These are phyloP conservation scores for Glyptemys insculpta DNA, from an alignment of 2,797 vertebrate genomes.

Conservation along the genomic window DNA sequence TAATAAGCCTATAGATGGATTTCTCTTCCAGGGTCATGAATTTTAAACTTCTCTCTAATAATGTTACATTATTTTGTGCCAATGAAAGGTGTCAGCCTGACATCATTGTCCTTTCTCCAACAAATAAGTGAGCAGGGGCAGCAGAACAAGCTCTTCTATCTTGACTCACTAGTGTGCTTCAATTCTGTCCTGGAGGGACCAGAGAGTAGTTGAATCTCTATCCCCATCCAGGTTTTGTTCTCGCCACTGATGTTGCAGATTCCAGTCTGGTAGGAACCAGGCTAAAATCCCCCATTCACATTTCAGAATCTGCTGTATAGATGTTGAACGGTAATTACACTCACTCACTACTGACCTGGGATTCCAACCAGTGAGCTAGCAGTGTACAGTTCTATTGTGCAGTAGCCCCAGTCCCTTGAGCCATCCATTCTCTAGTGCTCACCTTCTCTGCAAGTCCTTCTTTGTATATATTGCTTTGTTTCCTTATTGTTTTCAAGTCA, in stretches of 20 bases:
- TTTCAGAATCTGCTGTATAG: not conserved
- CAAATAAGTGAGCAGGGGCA: not conserved
- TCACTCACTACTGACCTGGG: not conserved
- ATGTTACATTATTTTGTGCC: not conserved
- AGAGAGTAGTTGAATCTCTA: not conserved
- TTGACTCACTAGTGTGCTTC: not conserved
- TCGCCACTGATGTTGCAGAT: not conserved
- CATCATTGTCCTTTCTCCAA: not conserved
- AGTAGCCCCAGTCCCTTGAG: not conserved
- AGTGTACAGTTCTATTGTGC: not conserved
- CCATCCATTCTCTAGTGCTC: not conserved
- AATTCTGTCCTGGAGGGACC: not conserved
- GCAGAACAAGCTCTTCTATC: not conserved
- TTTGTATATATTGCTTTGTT: not conserved
- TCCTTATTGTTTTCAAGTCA: not conserved
- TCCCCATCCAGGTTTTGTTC: not conserved
- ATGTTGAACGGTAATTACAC: not conserved
- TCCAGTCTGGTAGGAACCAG: not conserved
- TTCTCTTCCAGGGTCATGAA: constrained; percentile 7
- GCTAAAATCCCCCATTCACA: rapidly evolving
- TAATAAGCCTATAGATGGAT: constrained; percentile 10
- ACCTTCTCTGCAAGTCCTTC: not conserved
- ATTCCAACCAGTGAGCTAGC: not conserved
- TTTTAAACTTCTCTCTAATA: not conserved
- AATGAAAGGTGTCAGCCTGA: not conserved